Base-by-base conservation (phyloP, 2,113 vertebrate species). In the Callionymus lyra region DNA sequence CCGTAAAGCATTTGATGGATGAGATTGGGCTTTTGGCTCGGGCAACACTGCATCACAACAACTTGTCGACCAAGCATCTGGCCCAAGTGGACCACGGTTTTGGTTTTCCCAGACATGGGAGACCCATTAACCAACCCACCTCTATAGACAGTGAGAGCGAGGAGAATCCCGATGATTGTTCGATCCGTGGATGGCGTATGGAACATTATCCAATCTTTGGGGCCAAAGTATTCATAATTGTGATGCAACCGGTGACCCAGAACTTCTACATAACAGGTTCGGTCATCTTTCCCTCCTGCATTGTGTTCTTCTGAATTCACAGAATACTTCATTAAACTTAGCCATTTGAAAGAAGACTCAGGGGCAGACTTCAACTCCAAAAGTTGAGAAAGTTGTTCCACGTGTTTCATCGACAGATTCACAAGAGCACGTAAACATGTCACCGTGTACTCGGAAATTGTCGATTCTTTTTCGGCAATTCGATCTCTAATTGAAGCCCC, bases 141-240 rank as follows among this genome's bases (percentile, higher is more conserved):
- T 35, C 76, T 83, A 48, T 82, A 89, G 39, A 76, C 84, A 6
- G 80, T 68, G 9, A 92, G 41, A 10, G 88, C 87, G 37, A 91
- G 27, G 2, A 93, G 42, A n/a, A 91, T 64, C 2, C 87, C 82
- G 32, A 92, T 58, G n/a, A 61, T 53, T 3, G 81, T 77, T 34
- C 77, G 57, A 10, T 92, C 89, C 31, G 87, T 83, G 36, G 77
- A 68, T 3, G 85, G 74, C 18, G 68, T 82, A 11, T 82, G 81
- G 3, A 77, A 79, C 61, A 86, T 63, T 12, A 62, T 41, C 44
- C 55, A 82, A 12, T 73, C 51, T 38, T 81, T 67, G 44, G 88
- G 81, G 18, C 90, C 86, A 52, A 81, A 50, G 55, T 92, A 92
- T 49, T 94, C 91, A 46, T 86, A 86, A 40, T 77, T 84, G 34